Conservation (phyloP, 37 sponge, comb jelly and placozoan genomes). For the Geodia barretti region DNA sequence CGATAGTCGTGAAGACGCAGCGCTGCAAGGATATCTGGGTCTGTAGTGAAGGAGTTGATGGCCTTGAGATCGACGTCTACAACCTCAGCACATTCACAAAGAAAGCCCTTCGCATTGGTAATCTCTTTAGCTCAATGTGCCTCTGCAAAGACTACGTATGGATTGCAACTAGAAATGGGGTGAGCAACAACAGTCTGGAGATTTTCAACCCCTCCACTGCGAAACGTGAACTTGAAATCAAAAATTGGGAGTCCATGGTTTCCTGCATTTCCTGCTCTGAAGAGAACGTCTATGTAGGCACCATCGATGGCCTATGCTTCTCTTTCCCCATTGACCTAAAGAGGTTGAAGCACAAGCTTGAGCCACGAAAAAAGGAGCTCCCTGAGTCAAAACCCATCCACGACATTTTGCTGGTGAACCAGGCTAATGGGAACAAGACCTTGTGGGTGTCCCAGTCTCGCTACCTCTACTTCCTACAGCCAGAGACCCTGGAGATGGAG, state of each 20-base stretch:
- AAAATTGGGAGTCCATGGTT: neutral
- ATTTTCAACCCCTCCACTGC: conserved; percentile 8
- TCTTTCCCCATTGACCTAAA: neutral
- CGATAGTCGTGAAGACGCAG: neutral
- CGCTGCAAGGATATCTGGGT: conserved; percentile 10
- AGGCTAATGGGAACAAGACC: neutral
- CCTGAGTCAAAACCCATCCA: conserved; percentile 25
- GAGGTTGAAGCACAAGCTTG: neutral
- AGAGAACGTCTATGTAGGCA: conserved; percentile 26
- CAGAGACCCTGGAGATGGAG: conserved; percentile 53
- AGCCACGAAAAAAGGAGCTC: neutral
- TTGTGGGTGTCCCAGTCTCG: conserved; percentile 73
- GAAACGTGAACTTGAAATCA: neutral
- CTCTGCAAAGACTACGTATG: conserved; percentile 38
- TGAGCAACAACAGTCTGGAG: conserved; percentile 6
- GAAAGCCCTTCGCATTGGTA: neutral
- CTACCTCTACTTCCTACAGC: conserved; percentile 64
- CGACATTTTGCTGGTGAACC: conserved; percentile 35
- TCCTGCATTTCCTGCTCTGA: conserved; percentile 37
- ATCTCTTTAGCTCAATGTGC: conserved; percentile 5
- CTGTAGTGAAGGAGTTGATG: conserved; percentile 18
- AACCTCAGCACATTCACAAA: conserved; percentile 6
- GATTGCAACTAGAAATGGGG: conserved; percentile 13
- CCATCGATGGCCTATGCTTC: conserved; percentile 41
- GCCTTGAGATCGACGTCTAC: conserved; percentile 17